phyloP scores from a whole-genome alignment of 2,888 invertebrate species.

The Eupithecia tripunctaria region DNA sequence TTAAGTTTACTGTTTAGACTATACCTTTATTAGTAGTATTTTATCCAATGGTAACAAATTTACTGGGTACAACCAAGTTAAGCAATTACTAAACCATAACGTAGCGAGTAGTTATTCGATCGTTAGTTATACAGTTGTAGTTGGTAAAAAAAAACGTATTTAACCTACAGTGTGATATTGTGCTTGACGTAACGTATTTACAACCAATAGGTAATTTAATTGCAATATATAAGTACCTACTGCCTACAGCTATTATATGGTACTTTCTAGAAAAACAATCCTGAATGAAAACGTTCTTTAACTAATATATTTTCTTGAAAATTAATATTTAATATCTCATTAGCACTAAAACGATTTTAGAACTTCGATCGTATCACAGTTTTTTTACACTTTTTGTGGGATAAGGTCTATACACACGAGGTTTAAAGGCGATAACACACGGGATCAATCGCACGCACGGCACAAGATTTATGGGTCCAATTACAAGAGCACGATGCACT shows the following conservation, averaged over 20 bases:
- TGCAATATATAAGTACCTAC: background rate
- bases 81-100: background rate
- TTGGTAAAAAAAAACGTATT: too few relatives aligned
- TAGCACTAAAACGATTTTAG: background rate
- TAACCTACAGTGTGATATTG: too few relatives aligned
- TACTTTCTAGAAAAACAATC: background rate
- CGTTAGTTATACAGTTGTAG: too few relatives aligned
- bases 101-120: too few relatives aligned
- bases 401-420: slow-evolving; percentile 15
- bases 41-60: background rate
- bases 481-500: slow-evolving; percentile 43
- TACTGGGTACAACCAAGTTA: background rate
- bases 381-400: slow-evolving; percentile 14
- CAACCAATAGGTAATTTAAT: background rate
- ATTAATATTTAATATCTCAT: too few relatives aligned
- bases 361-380: background rate
- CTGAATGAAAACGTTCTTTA: background rate
- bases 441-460: slow-evolving; percentile 53
- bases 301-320: background rate
- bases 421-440: slow-evolving; percentile 31
- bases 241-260: background rate
- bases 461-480: slow-evolving; percentile 55
- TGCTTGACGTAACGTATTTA: background rate
- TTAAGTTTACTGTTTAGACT: background rate
- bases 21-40: too few relatives aligned